Evolutionary conservation across 2,888 invertebrate species (phyloP).

Genomic region (Notodonta ziczac): DNA sequence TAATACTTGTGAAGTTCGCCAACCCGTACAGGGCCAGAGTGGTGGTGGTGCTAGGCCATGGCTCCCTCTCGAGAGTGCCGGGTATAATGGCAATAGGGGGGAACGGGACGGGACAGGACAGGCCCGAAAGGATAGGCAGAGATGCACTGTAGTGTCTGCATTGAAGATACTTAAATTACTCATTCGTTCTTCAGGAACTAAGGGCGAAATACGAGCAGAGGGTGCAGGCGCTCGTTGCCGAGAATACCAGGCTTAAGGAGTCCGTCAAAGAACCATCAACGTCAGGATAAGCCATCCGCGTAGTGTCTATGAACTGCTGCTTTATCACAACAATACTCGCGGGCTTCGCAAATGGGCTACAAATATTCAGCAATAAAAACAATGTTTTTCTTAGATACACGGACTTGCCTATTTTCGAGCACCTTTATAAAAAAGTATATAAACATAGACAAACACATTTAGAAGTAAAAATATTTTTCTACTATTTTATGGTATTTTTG

Average conservation of each 20-base stretch:
- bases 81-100: no score
- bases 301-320: not conserved
- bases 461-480: not conserved
- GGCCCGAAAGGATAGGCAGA: no score
- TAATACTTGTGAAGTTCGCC: no score
- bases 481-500: not conserved
- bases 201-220: conserved; percentile 88
- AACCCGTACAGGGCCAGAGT: no score
- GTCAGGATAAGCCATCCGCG: conserved; percentile 13
- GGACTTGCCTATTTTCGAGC: not conserved
- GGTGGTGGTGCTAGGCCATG: no score
- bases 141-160: no score
- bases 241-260: conserved; percentile 76
- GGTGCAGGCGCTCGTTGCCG: conserved; percentile 81
- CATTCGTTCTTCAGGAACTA: conserved; percentile 77
- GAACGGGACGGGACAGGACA: no score
- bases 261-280: not conserved
- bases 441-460: not conserved
- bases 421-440: not conserved
- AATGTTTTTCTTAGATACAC: no score
- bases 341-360: not conserved
- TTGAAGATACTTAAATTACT: not conserved
- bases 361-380: no score
- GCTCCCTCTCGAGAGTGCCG: no score
- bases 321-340: not conserved